Evolutionary conservation across 2,888 invertebrate genomes (phyloP).

Genomic region (Limnephilus auricula): DNA sequence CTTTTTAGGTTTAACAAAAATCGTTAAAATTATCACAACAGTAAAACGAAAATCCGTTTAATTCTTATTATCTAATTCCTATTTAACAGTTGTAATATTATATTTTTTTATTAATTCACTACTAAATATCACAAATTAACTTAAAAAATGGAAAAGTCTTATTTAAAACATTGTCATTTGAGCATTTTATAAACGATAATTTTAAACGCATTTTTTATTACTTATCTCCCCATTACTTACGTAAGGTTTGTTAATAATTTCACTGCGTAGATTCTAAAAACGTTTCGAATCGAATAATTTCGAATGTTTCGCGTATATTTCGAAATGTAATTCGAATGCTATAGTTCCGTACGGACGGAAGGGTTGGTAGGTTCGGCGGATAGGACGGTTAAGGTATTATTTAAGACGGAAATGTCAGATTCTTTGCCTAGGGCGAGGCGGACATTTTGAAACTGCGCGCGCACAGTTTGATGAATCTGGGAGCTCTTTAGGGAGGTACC

Average conservation of each 20-base stretch:
- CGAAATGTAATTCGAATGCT: background rate
- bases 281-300: background rate
- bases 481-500: background rate
- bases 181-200: background rate
- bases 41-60: background rate
- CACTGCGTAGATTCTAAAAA: background rate
- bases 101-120: too few species aligned
- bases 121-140: too few species aligned
- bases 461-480: background rate
- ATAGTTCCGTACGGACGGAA: background rate
- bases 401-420: slow-evolving; percentile 6
- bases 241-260: background rate
- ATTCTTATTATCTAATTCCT: too few species aligned
- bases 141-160: background rate
- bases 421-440: background rate
- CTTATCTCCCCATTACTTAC: background rate
- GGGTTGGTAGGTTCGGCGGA: background rate
- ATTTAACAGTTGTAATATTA: too few species aligned
- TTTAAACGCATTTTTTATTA: background rate
- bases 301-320: background rate
- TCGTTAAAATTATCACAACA: background rate
- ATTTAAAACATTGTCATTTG: background rate
- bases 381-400: background rate
- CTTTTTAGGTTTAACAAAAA: background rate
- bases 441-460: slow-evolving; percentile 51